Evolutionary conservation across 2,113 vertebrate species (phyloP).

Genomic region (Laticauda colubrina): DNA sequence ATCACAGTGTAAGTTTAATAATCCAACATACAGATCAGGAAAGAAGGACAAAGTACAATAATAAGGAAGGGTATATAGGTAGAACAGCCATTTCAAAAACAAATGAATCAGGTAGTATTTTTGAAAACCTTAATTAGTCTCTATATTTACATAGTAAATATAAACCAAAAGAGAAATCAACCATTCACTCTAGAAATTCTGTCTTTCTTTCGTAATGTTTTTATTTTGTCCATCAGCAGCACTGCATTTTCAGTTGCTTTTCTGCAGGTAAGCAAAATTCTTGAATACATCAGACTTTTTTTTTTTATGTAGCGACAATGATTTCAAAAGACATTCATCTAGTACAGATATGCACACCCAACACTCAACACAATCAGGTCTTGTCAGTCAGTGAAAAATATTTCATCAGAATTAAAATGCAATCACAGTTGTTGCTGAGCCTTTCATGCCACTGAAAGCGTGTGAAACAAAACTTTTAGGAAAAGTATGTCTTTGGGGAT

Average conservation of each 20-base stretch:
- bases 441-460: not conserved
- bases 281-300: constrained; percentile 20
- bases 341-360: not conserved
- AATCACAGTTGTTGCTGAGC: not conserved
- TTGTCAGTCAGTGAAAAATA: constrained; percentile 29
- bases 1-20: not conserved
- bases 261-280: constrained; percentile 19
- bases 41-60: not conserved
- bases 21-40: not conserved
- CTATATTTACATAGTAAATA: constrained; percentile 9
- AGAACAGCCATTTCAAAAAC: not conserved
- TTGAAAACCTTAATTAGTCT: not conserved
- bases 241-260: constrained; percentile 19
- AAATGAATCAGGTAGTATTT: not conserved
- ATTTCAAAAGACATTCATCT: not conserved
- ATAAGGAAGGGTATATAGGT: not conserved
- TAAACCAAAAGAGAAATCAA: not conserved
- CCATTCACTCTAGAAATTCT: not conserved
- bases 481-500: not conserved
- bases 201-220: not conserved
- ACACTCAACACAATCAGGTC: constrained; percentile 9
- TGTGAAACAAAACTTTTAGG: not conserved
- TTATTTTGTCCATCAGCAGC: not conserved
- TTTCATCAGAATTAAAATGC: constrained; percentile 5
- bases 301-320: constrained; percentile 24